Evolutionary conservation across 2,113 vertebrate species (phyloP), one percentile per base, ranked within the genome.

Genomic region (Gambusia holbrooki): DNA sequence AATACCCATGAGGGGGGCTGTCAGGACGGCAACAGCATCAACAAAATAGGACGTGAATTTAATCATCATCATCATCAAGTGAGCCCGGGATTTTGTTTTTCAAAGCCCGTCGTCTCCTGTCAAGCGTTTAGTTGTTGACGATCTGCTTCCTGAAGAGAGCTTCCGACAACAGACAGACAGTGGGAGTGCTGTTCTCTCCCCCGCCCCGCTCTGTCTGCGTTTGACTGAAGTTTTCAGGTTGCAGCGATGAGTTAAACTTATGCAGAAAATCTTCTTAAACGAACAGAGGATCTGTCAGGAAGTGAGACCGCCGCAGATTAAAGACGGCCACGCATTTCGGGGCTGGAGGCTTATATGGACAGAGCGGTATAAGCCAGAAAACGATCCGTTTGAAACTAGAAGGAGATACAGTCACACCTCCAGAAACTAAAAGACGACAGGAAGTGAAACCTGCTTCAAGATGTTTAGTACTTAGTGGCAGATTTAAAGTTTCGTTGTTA

Each of bases 171-270:
- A 78, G 69, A 45, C 33, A 65, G 66, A 42, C 73, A 51, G 60
- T 33, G 40, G 76, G 79, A 73, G 68, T 25, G 51, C 22, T 58
- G 25, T 42, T 66, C 33, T 62, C 76, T 62, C 76, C 66, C 45
- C 27, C 35, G 35, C 15, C 61, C 58, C 14, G 29, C n/a, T 72
- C 12, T 45, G 73, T 71, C 28, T 61, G 28, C 28, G 35, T 14
- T 15, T 67, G 67, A 79, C 62, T 62, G 76, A 82, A 80, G 66
- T 62, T 79, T 84, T 72, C 30, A 77, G 73, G 71, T 68, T 85
- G 37, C 12, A 65, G 66, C 51, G 40, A 74, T 71, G 37, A 79
- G 66, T 66, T 45, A 32, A 29, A 45, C 54, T 33, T 62, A 11
- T 76, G 37, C 66, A 54, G 40, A 66, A 86, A 33, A 64, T 2